Evolutionary conservation across 2,113 vertebrate species (phyloP).

Genomic region (Hemichromis elongatus): DNA sequence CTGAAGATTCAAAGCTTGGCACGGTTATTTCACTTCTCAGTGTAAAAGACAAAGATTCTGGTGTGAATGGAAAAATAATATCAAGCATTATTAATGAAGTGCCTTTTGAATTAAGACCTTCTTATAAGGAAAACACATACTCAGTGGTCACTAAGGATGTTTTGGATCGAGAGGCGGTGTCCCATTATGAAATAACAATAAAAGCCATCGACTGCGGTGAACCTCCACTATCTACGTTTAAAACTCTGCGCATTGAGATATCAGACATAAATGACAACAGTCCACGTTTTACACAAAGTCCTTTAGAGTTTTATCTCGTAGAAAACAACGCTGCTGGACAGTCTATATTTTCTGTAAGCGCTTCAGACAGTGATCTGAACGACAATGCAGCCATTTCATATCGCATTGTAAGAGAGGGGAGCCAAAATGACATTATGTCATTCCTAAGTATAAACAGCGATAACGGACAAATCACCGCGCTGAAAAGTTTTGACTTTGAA

Average conservation of each 20-base stretch:
- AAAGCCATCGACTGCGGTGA: conserved; percentile 59
- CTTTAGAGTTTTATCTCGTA: conserved; percentile 41
- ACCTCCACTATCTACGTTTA: conserved; percentile 43
- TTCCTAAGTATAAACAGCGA: conserved; percentile 60
- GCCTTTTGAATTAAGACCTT: conserved; percentile 36
- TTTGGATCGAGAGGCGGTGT: conserved; percentile 45
- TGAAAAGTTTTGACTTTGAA: conserved; percentile 71
- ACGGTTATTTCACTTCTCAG: conserved; percentile 46
- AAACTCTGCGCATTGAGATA: conserved; percentile 52
- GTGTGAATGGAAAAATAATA: conserved; percentile 19
- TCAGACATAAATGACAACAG: conserved; percentile 71
- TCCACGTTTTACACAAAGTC: conserved; percentile 46
- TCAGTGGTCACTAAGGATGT: conserved; percentile 22
- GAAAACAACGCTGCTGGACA: conserved; percentile 62
- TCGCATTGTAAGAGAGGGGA: conserved; percentile 13
- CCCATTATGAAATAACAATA: conserved; percentile 70
- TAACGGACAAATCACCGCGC: conserved; percentile 28
- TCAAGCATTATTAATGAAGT: conserved; percentile 11
- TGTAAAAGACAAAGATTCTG: conserved; percentile 43
- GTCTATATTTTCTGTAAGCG: conserved; percentile 54
- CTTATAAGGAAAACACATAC: conserved; percentile 40
- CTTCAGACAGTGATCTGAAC: conserved; percentile 45
- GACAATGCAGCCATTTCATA: conserved; percentile 60
- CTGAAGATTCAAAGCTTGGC: conserved; percentile 28
- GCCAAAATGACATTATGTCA: not conserved